These are phyloP conservation scores for Atrina japonica DNA, from an alignment of 2,888 invertebrate species.

Conservation along the genomic window DNA sequence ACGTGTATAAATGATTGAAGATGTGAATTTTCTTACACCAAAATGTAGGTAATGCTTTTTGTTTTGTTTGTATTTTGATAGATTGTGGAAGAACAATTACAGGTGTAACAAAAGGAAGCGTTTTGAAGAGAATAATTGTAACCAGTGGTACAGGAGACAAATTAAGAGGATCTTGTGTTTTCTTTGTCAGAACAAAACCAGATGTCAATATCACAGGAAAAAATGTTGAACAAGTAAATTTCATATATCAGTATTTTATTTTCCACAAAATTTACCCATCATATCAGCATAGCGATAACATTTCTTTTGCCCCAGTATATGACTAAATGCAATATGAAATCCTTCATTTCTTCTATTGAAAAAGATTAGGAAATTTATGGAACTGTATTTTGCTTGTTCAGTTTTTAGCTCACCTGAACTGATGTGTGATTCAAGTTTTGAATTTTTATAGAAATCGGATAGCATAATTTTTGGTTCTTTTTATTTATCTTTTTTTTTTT, in stretches of 20 bases:
- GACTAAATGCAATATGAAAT: too few species aligned
- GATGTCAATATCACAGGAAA: slow-evolving; percentile 84
- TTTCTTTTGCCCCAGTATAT: background rate
- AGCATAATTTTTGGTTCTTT: too few species aligned
- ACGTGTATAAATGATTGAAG: too few species aligned
- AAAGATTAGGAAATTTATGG: too few species aligned
- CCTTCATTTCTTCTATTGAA: too few species aligned
- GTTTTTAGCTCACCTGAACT: too few species aligned
- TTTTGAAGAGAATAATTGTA: slow-evolving; percentile 81
- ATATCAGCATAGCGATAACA: background rate
- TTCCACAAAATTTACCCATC: background rate
- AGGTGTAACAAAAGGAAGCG: slow-evolving; percentile 65
- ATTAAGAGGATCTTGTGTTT: slow-evolving; percentile 86
- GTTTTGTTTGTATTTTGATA: slow-evolving; percentile 44
- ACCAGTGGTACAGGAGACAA: slow-evolving; percentile 84
- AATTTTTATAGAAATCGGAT: too few species aligned
- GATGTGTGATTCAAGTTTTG: too few species aligned
- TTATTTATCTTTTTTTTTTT: too few species aligned
- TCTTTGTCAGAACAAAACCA: slow-evolving; percentile 86
- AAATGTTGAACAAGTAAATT: slow-evolving; percentile 84
- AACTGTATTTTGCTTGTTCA: too few species aligned
- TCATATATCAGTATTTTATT: background rate
- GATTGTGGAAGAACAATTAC: slow-evolving; percentile 72
- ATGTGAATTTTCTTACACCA: too few species aligned
- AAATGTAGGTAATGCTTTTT: too few species aligned